These are phyloP conservation scores for Ormia ochracea DNA, from an alignment of 2,888 invertebrate species.

Conservation along the genomic window DNA sequence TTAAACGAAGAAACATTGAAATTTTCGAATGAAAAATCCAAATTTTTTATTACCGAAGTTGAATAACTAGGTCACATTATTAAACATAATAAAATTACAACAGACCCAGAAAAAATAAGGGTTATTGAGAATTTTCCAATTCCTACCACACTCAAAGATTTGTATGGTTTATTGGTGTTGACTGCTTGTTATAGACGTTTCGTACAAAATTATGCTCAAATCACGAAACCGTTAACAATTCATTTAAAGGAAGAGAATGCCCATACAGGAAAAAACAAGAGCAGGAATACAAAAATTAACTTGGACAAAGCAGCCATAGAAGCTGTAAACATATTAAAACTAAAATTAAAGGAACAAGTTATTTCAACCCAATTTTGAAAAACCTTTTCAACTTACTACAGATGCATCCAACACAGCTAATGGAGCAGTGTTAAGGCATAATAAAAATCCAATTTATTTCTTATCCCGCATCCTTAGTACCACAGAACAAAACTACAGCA, in stretches of 20 bases:
- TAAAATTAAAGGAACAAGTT: conserved; percentile 25
- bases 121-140: conserved; percentile 1
- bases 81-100: too few relatives aligned
- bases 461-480: background rate
- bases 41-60: too few relatives aligned
- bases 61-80: too few relatives aligned
- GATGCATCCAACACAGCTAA: background rate
- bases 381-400: background rate
- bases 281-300: background rate
- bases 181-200: conserved; percentile 4
- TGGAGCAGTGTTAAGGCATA: background rate
- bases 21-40: too few relatives aligned
- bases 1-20: too few relatives aligned
- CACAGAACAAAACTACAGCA: background rate
- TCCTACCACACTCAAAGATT: too few relatives aligned
- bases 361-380: conserved; percentile 3
- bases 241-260: conserved; percentile 8
- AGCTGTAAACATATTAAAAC: background rate
- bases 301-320: conserved; percentile 5
- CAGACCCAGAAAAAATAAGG: background rate
- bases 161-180: too few relatives aligned
- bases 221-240: conserved; percentile 5
- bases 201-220: too few relatives aligned
- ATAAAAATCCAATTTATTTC: too few relatives aligned
- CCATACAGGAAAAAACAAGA: too few relatives aligned